phyloP scores from a whole-genome alignment of 2,113 vertebrate species.

The Leucosticte australis region DNA sequence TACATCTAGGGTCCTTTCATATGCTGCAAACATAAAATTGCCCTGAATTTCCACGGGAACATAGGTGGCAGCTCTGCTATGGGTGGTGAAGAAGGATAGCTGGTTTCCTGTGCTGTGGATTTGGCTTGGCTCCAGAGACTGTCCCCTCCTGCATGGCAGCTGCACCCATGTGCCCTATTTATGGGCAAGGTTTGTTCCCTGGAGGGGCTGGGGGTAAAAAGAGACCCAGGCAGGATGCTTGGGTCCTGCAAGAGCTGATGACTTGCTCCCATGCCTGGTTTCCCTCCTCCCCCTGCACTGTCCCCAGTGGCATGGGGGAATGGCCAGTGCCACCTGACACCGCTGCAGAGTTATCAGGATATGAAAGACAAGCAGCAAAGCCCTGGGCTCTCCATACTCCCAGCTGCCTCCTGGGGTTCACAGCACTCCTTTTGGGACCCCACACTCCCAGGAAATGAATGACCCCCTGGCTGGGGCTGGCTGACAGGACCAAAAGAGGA shows the following conservation, averaged over 20 bases:
- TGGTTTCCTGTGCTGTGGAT: not conserved
- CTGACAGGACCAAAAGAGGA: not conserved
- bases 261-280: not conserved
- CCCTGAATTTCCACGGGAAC: not conserved
- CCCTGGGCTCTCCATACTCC: not conserved
- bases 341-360: not conserved
- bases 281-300: not conserved
- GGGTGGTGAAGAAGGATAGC: not conserved
- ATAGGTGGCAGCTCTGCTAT: fast-evolving
- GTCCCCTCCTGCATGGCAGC: fast-evolving
- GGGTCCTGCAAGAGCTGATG: not conserved
- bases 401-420: not conserved
- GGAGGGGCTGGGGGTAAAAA: not conserved
- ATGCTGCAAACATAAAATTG: not conserved
- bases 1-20: fast-evolving
- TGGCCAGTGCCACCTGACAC: not conserved
- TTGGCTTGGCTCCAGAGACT: not conserved
- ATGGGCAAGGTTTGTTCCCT: not conserved
- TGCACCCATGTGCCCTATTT: not conserved
- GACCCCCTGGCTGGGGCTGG: not conserved
- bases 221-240: not conserved
- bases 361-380: not conserved
- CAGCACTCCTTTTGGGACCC: not conserved
- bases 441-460: not conserved
- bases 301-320: not conserved